Conservation (phyloP, 23 tunicate species). For the Oikopleura vanhoeffeni region DNA sequence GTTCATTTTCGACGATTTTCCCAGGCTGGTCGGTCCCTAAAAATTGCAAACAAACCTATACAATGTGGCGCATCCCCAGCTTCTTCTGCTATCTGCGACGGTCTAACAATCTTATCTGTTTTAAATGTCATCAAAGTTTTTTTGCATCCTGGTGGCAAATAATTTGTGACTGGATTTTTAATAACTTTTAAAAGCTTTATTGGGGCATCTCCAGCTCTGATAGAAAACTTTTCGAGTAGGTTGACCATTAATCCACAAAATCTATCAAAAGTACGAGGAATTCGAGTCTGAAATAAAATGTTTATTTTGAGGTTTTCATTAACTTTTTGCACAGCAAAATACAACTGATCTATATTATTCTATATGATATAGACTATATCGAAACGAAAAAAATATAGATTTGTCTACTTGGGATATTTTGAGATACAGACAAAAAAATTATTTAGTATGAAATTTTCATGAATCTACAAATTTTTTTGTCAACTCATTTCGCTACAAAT, state of each 20-base stretch:
- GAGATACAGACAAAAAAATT: too few species aligned
- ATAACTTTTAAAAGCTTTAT: slow-evolving; percentile 74
- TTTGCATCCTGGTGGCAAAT: slow-evolving; percentile 79
- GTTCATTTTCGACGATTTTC: too few species aligned
- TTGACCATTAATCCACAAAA: slow-evolving; percentile 96
- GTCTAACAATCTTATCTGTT: slow-evolving; percentile 24
- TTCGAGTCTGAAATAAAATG: slow-evolving; percentile 35
- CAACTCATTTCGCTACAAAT: too few species aligned
- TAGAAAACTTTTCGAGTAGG: slow-evolving; percentile 52
- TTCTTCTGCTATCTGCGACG: slow-evolving; percentile 21
- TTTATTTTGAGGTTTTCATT: too few species aligned
- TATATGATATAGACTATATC: too few species aligned
- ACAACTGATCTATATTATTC: too few species aligned
- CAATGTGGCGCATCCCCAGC: slow-evolving; percentile 10
- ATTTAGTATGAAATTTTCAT: too few species aligned
- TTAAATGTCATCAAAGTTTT: slow-evolving; percentile 42
- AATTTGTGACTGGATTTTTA: slow-evolving; percentile 74
- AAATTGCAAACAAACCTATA: not conserved
- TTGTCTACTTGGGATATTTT: too few species aligned
- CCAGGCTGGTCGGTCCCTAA: too few species aligned
- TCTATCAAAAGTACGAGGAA: slow-evolving; percentile 88
- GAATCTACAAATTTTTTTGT: too few species aligned
- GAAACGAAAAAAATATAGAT: too few species aligned
- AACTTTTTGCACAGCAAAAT: too few species aligned
- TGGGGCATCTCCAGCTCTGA: slow-evolving; percentile 57